These are phyloP conservation scores for Hylaeus anthracinus DNA, from an alignment of 1,140 invertebrate species.

Conservation along the genomic window DNA sequence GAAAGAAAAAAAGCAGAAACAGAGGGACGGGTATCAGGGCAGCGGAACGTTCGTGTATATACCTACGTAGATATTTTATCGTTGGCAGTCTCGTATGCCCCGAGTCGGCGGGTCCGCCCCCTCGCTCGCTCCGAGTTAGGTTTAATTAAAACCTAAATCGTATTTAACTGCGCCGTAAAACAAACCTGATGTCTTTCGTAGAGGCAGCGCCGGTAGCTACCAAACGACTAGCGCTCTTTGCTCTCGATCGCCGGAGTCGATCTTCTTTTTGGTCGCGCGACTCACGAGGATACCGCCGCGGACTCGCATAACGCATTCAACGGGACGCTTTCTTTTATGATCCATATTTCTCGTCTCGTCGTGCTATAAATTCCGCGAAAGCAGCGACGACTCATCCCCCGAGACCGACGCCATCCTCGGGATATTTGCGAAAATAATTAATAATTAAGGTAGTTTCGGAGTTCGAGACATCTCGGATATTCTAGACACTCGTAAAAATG, in stretches of 20 bases:
- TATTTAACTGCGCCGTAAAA: slow-evolving; percentile 73
- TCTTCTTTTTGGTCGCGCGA: slow-evolving; percentile 39
- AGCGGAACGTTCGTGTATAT: slow-evolving; percentile 46
- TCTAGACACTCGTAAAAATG: too few species aligned
- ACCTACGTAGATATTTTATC: slow-evolving; percentile 67
- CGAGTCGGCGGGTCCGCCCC: slow-evolving; percentile 56
- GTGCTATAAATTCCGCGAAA: slow-evolving; percentile 23
- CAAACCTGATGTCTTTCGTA: slow-evolving; percentile 69
- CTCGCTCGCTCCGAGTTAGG: slow-evolving; percentile 62
- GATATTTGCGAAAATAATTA: too few species aligned
- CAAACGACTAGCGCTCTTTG: slow-evolving; percentile 54
- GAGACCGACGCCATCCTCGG: too few species aligned
- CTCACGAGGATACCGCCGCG: neutral
- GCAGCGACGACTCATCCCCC: neutral
- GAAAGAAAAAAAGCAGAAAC: slow-evolving; percentile 29
- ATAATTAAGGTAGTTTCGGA: too few species aligned
- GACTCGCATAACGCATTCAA: slow-evolving; percentile 16
- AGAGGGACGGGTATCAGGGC: slow-evolving; percentile 27
- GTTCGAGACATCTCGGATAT: too few species aligned
- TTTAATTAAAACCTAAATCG: slow-evolving; percentile 75
- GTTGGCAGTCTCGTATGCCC: slow-evolving; percentile 50
- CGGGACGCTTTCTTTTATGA: slow-evolving; percentile 36
- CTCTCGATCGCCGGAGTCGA: slow-evolving; percentile 38
- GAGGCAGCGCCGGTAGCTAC: slow-evolving; percentile 56
- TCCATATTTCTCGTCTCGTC: slow-evolving; percentile 42